A percentile compares a stretch with the other conserved stretches of the same genome.
phyloP scores from a whole-genome alignment of 2,888 invertebrate genomes.

The Netelia melanura region DNA sequence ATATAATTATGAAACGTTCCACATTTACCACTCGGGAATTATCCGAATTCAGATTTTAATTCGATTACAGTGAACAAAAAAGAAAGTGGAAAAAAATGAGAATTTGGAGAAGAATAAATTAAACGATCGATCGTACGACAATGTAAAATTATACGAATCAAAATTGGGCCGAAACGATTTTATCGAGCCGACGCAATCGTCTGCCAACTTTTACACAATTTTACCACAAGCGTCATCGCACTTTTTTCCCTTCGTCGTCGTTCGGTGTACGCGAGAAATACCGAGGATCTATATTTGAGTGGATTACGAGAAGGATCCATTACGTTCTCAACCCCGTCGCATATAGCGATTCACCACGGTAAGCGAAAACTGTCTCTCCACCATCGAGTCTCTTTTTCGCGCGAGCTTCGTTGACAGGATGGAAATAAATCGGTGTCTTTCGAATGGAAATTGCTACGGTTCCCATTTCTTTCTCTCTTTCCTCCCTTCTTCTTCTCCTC shows the following conservation, averaged over 20 bases:
- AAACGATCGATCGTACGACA: too few relatives aligned
- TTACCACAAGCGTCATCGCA: neutral
- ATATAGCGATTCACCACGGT: neutral
- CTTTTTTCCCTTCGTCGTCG: too few relatives aligned
- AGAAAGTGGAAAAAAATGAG: neutral
- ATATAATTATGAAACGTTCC: neutral
- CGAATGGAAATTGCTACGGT: slow-evolving; percentile 77
- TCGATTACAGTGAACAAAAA: neutral
- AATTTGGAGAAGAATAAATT: too few relatives aligned
- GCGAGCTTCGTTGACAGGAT: slow-evolving; percentile 67
- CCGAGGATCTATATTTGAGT: slow-evolving; percentile 43
- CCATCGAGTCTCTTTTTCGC: slow-evolving; percentile 26
- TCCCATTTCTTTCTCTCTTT: slow-evolving; percentile 23
- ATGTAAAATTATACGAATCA: too few relatives aligned
- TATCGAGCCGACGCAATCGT: too few relatives aligned
- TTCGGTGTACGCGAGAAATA: neutral
- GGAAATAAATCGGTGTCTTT: slow-evolving; percentile 78
- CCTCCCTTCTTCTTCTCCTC: neutral
- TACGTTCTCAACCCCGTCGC: slow-evolving; percentile 28
- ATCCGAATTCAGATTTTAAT: neutral
- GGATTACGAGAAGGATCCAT: slow-evolving; percentile 60
- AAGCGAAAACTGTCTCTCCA: slow-evolving; percentile 27
- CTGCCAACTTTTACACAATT: neutral
- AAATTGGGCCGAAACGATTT: too few relatives aligned
- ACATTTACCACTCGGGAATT: neutral